Evolutionary conservation across 1,140 invertebrate species (phyloP), one percentile per base, ranked within the genome.

Genomic region (Calycopis cecrops): DNA sequence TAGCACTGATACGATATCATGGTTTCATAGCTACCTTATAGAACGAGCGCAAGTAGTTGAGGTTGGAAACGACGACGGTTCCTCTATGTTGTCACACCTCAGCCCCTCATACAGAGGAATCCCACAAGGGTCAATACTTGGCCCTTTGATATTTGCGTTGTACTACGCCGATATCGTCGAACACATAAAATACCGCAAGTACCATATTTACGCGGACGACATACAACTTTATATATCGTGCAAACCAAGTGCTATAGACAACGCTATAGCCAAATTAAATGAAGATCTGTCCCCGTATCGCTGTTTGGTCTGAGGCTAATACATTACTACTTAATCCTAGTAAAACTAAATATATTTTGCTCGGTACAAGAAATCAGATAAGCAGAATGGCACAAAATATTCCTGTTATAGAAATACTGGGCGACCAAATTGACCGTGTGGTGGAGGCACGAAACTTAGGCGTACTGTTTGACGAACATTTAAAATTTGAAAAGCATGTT

Each of bases 201-300:
- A n/a, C 35, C 42, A 35, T 47, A 42, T 42, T 42, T 42, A 38
- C 21, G 21, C 21, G 21, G 37, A 38, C 9, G 37, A 38, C 12
- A 38, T 38, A n/a, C 37, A 38, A 12, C 38, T 42, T 42, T 42
- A 42, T 42, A 11, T 42, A 14, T 42, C 38, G 7, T 11, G 38
- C 38, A 42, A 42, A 12, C 38, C 38, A 16, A 42, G 16, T 42
- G n/a, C n/a, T 42, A 12, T 12, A 12, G 16, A 4, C 9, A 42
- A 16, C 9, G 16, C 38, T 11, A 42, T 42, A 42, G n/a, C n/a
- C n/a, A 12, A 42, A 42, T 6, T 42, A 12, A 42, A 42, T 42
- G 38, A 42, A 11, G 9, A 42, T 16, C 38, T 42, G 38, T 42
- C 38, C n/a, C 38, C 38, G 38, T 42, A 42, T 42, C n/a, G 38